Evolutionary conservation across 92 coral and sea anemone genomes (phyloP).

Genomic region (Zoanthus sansibaricus): DNA sequence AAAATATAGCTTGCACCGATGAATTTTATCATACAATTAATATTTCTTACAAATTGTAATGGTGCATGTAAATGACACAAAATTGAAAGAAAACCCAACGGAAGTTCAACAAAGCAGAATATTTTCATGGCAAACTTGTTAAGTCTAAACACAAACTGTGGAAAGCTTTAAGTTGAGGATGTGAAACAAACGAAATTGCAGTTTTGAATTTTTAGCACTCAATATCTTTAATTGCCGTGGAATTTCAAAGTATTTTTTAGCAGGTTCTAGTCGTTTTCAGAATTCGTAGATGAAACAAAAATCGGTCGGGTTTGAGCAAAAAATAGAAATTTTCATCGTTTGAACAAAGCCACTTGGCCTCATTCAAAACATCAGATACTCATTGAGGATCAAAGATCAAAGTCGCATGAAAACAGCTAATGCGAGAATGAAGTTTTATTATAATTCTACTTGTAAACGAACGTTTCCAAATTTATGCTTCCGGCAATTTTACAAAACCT

Average conservation of each 20-base stretch:
- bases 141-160: background rate
- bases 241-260: background rate
- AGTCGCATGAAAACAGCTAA: background rate
- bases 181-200: background rate
- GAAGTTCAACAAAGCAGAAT: background rate
- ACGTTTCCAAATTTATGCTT: conserved; percentile 20
- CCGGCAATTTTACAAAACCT: conserved; percentile 36
- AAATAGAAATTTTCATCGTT: background rate
- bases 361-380: background rate
- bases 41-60: background rate
- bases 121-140: background rate
- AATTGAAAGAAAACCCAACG: background rate
- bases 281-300: conserved; percentile 6
- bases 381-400: conserved; percentile 34
- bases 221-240: conserved; percentile 4
- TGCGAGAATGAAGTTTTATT: background rate
- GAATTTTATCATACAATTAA: background rate
- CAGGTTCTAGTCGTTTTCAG: background rate
- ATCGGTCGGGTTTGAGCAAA: background rate
- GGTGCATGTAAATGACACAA: background rate
- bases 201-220: background rate
- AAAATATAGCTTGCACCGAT: background rate
- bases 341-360: background rate
- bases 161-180: background rate
- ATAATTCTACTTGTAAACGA: background rate